Conservation (phyloP, 1,140 invertebrate species). For the Whitmania pigra region DNA sequence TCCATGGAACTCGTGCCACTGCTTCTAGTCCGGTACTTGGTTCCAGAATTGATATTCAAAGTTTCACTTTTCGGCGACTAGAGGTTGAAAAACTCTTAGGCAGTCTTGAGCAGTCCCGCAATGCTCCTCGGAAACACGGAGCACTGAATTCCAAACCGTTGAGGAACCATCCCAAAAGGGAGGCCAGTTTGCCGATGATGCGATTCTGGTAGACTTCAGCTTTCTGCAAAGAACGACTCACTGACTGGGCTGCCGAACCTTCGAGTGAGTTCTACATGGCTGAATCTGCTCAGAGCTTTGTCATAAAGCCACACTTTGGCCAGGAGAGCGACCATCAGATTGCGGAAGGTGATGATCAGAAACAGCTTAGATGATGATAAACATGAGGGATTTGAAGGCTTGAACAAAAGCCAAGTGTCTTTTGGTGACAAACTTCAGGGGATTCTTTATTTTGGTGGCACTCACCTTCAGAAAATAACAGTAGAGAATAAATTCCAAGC, state of each 20-base stretch:
- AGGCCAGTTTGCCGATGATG: constrained; percentile 61
- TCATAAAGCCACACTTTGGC: constrained; percentile 81
- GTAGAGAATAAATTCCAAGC: no score
- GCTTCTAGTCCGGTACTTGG: neutral
- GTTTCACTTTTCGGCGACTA: neutral
- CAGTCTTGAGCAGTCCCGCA: constrained; percentile 48
- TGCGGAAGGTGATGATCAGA: constrained; percentile 75
- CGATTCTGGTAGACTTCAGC: constrained; percentile 56
- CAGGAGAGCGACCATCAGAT: constrained; percentile 78
- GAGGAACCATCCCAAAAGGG: constrained; percentile 69
- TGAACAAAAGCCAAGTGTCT: constrained; percentile 74
- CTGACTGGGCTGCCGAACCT: constrained; percentile 66
- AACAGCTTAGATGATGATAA: constrained; percentile 80
- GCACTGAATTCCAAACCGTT: constrained; percentile 54
- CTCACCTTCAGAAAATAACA: no score
- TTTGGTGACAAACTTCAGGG: constrained; percentile 64
- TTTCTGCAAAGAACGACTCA: constrained; percentile 56
- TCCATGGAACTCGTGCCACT: neutral
- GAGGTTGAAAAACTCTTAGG: constrained; percentile 40
- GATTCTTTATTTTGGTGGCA: constrained; percentile 56
- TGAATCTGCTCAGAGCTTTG: constrained; percentile 64
- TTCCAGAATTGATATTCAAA: no score
- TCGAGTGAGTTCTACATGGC: constrained; percentile 54
- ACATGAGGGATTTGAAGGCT: constrained; percentile 76
- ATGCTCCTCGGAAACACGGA: constrained; percentile 52